Conservation (phyloP, 2,113 vertebrate species). For the Furnarius figulus region DNA sequence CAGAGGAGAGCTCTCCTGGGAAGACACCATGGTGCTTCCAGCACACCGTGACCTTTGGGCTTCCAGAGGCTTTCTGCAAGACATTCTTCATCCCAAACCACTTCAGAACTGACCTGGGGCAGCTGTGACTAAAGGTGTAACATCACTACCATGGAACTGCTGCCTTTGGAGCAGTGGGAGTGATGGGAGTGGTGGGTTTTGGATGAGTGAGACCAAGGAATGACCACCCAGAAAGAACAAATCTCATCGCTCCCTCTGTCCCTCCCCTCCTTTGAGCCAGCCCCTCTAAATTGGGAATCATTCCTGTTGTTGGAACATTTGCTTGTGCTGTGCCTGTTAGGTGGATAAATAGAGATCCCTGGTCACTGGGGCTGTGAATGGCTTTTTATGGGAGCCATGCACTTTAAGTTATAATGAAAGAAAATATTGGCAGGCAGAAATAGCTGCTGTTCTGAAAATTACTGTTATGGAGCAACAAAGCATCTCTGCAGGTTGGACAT, state of each 20-base stretch:
- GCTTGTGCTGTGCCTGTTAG: neutral
- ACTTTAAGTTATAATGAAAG: conserved; percentile 19
- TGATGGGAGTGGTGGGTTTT: neutral
- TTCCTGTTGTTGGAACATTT: neutral
- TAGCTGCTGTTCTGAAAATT: neutral
- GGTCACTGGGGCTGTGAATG: neutral
- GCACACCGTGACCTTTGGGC: accelerated
- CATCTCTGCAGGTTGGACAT: neutral
- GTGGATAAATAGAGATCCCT: neutral
- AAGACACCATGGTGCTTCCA: neutral
- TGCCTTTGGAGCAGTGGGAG: neutral
- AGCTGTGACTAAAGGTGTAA: neutral
- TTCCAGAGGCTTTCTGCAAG: neutral
- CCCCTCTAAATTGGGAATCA: neutral
- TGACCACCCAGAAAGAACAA: neutral
- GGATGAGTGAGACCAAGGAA: neutral
- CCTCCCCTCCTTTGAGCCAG: neutral
- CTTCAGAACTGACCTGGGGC: neutral
- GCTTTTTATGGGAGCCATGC: neutral
- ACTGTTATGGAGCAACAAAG: conserved; percentile 4
- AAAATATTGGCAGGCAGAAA: conserved; percentile 30
- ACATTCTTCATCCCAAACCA: neutral
- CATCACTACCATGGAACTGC: accelerated
- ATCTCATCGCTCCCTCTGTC: neutral
- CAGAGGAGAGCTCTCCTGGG: neutral